These are phyloP conservation scores for Bombus affinis DNA, from an alignment of 1,140 invertebrate genomes.

Conservation along the genomic window DNA sequence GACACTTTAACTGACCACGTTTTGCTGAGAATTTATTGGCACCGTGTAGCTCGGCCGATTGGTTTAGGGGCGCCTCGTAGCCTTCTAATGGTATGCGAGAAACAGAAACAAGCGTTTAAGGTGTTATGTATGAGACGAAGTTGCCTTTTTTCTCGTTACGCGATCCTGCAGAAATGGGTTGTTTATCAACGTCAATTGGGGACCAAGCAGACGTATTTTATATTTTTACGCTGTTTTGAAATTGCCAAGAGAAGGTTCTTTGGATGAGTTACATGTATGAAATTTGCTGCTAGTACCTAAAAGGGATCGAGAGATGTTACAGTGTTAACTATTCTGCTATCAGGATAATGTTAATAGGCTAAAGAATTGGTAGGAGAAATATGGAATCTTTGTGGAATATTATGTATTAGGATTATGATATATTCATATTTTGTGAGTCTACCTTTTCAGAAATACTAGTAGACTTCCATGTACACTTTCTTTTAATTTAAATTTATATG, in stretches of 20 bases:
- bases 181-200: neutral
- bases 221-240: neutral
- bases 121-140: no score
- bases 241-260: neutral
- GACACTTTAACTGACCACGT: neutral
- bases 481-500: neutral
- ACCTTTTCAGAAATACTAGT: no score
- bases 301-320: no score
- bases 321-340: no score
- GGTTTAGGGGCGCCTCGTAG: neutral
- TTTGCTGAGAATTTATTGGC: neutral
- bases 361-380: no score
- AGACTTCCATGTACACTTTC: no score
- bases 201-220: neutral
- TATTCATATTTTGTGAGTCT: neutral
- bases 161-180: no score
- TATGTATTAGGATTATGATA: neutral
- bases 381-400: no score
- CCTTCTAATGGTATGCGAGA: neutral
- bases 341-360: no score
- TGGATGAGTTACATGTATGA: no score
- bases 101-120: neutral
- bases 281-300: no score
- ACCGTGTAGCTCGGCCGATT: neutral
- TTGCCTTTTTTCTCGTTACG: no score